Conservation (phyloP, 2,888 invertebrate genomes). For the Cantharis lateralis region DNA sequence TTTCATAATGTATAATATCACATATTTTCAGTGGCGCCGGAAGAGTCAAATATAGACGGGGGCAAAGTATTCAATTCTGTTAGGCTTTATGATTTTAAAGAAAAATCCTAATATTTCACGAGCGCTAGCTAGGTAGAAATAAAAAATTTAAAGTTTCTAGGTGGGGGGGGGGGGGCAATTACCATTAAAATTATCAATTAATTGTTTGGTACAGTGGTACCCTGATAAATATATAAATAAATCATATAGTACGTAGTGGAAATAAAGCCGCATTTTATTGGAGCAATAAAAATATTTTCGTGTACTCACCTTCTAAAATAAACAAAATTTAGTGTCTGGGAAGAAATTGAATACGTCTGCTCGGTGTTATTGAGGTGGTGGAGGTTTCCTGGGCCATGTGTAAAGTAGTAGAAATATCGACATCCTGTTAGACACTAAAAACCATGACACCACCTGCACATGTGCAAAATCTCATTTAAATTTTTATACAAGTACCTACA, state of each 20-base stretch:
- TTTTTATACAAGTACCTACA: background rate
- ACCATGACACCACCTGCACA: conserved; percentile 10
- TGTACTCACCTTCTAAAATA: background rate
- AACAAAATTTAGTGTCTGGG: background rate
- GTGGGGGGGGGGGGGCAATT: no score
- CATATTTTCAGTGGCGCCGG: no score
- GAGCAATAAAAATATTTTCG: background rate
- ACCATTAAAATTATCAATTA: no score
- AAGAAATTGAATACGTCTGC: conserved; percentile 9
- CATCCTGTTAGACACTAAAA: conserved; percentile 9
- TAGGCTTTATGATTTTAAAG: no score
- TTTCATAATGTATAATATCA: no score
- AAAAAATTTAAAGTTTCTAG: no score
- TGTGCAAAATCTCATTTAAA: conserved; percentile 5
- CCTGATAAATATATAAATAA: no score
- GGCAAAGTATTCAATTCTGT: no score
- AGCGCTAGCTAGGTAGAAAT: no score
- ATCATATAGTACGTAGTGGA: background rate
- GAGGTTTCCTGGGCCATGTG: conserved; percentile 13
- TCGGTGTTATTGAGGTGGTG: conserved; percentile 4
- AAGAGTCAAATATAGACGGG: no score
- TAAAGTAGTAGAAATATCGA: background rate
- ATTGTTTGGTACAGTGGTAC: no score
- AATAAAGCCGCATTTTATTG: background rate
- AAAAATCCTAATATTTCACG: no score